A percentile compares a stretch with the other conserved stretches of the same genome.
phyloP scores from a whole-genome alignment of 2,113 vertebrate species.

The Uria lomvia region DNA sequence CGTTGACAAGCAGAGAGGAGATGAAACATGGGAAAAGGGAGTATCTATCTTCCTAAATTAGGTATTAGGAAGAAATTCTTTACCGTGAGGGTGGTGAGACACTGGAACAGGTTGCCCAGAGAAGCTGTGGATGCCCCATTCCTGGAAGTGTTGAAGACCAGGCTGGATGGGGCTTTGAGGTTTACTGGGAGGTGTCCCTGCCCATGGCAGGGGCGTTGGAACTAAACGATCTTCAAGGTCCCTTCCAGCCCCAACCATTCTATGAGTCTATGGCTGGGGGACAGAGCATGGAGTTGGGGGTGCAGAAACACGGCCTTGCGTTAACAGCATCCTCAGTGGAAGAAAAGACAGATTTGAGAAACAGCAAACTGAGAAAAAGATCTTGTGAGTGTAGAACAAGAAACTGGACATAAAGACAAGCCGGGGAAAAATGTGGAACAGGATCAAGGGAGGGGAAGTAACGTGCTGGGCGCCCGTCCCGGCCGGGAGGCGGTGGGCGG shows the following conservation, averaged over 20 bases:
- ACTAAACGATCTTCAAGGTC: background rate
- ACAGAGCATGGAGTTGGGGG: background rate
- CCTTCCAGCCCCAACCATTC: background rate
- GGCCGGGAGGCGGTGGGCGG: background rate
- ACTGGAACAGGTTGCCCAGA: background rate
- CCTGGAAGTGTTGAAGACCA: background rate
- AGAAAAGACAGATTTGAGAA: background rate
- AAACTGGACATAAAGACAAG: fast-evolving
- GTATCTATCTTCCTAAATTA: background rate
- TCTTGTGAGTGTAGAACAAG: background rate
- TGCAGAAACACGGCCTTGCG: background rate
- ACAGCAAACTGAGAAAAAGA: background rate
- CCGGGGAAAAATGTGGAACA: background rate
- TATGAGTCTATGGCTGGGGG: background rate
- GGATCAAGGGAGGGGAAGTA: background rate
- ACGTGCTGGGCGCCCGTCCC: background rate
- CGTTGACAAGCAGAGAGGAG: background rate
- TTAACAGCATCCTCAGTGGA: background rate
- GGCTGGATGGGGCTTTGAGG: background rate
- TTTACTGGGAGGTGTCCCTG: background rate
- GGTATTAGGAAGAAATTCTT: background rate
- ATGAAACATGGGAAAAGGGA: background rate
- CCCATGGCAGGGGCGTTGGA: background rate
- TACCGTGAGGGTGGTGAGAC: background rate
- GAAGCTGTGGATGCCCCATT: background rate